Evolutionary conservation across 2,797 vertebrate species (phyloP).

Genomic region (Glossophaga mutica): DNA sequence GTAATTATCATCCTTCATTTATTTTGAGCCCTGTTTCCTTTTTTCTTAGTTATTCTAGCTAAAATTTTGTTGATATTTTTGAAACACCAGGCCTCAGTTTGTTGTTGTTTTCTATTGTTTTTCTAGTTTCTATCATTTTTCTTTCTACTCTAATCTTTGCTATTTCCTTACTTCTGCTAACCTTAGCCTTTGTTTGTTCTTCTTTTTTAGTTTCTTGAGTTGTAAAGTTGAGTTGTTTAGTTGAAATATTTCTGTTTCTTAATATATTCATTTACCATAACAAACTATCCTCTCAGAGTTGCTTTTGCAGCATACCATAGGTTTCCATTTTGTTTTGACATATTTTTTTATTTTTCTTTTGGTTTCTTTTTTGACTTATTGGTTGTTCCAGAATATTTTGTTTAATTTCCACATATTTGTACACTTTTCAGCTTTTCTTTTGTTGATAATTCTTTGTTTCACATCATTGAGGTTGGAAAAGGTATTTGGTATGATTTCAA

Average conservation of each 20-base stretch:
- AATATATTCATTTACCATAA: background rate
- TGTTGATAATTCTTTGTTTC: background rate
- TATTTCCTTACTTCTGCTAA: background rate
- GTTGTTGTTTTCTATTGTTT: background rate
- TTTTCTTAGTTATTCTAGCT: background rate
- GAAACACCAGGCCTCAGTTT: background rate
- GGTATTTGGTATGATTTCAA: background rate
- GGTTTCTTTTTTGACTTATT: background rate
- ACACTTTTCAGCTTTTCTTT: background rate
- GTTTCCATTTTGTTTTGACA: background rate
- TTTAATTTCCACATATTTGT: background rate
- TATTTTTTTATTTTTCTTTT: background rate
- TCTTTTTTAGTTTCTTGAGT: background rate
- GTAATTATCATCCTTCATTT: background rate
- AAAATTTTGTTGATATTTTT: background rate
- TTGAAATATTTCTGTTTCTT: background rate
- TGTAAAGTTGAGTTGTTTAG: background rate
- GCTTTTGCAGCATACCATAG: background rate
- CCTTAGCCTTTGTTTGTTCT: background rate
- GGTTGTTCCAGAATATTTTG: background rate
- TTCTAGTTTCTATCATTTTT: background rate
- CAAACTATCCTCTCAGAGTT: background rate
- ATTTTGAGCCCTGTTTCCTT: background rate
- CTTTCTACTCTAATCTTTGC: background rate
- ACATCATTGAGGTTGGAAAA: background rate